These are phyloP conservation scores for Pedetes capensis DNA, from an alignment of 2,113 vertebrate species.

Conservation along the genomic window DNA sequence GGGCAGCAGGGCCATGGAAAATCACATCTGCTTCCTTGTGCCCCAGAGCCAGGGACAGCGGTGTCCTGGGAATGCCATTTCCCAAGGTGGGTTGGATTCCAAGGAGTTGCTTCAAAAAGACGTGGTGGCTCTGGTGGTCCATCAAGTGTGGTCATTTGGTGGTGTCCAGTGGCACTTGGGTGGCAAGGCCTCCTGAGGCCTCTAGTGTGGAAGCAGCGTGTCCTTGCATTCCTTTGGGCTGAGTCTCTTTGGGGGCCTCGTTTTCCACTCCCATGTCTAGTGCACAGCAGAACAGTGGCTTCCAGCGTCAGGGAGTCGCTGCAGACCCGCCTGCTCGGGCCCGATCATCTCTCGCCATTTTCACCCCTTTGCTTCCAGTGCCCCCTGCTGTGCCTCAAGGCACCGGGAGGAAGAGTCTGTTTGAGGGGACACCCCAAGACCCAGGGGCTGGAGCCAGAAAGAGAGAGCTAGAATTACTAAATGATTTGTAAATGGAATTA, in stretches of 20 bases:
- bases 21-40: not conserved
- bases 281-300: not conserved
- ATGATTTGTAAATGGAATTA: not conserved
- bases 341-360: too few relatives aligned
- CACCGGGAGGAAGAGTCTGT: not conserved
- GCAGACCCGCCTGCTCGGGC: not conserved
- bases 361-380: not conserved
- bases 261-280: rapidly evolving
- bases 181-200: not conserved
- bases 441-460: too few relatives aligned
- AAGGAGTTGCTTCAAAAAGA: not conserved
- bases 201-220: not conserved
- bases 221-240: not conserved
- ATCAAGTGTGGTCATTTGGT: not conserved
- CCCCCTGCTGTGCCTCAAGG: not conserved
- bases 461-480: not conserved
- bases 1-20: not conserved
- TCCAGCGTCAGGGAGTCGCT: rapidly evolving
- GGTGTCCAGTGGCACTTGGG: too few relatives aligned
- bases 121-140: not conserved
- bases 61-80: not conserved
- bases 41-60: too few relatives aligned
- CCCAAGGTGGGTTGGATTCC: not conserved
- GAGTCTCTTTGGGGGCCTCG: not conserved
- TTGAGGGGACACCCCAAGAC: not conserved